phyloP scores from a whole-genome alignment of 2,888 invertebrate genomes.

The Saturnia japonica region DNA sequence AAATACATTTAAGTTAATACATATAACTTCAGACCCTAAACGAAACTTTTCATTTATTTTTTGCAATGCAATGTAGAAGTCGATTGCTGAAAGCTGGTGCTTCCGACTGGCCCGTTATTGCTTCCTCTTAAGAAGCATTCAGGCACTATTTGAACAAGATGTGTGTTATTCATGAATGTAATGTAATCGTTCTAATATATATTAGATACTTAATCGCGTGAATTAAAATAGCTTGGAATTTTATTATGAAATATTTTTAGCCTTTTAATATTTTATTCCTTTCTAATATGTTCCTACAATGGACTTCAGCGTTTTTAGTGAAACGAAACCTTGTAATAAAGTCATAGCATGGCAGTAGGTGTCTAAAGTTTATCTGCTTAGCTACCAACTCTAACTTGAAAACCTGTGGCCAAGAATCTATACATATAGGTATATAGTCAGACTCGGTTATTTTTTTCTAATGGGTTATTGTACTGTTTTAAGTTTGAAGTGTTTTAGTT shows the following conservation, averaged over 20 bases:
- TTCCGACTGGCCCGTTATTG: background rate
- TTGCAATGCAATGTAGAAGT: constrained; percentile 2
- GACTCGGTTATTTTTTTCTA: no score
- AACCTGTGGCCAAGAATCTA: no score
- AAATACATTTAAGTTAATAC: no score
- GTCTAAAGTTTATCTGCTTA: no score
- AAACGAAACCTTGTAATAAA: no score
- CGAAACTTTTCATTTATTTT: background rate
- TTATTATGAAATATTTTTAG: background rate
- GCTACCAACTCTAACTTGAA: no score
- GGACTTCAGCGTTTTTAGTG: no score
- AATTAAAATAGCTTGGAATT: background rate
- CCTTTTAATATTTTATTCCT: background rate
- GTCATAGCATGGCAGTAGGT: no score
- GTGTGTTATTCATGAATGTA: background rate
- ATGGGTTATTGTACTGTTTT: no score
- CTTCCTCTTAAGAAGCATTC: constrained; percentile 3
- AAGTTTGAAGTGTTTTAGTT: no score
- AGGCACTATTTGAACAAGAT: background rate
- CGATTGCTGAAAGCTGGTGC: background rate
- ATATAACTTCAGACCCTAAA: background rate
- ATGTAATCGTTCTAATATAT: background rate
- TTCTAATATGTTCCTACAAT: no score
- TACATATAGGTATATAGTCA: no score
- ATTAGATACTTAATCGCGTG: background rate